These are phyloP conservation scores for Oenanthe melanoleuca DNA, from an alignment of 2,113 vertebrate species.

Conservation along the genomic window DNA sequence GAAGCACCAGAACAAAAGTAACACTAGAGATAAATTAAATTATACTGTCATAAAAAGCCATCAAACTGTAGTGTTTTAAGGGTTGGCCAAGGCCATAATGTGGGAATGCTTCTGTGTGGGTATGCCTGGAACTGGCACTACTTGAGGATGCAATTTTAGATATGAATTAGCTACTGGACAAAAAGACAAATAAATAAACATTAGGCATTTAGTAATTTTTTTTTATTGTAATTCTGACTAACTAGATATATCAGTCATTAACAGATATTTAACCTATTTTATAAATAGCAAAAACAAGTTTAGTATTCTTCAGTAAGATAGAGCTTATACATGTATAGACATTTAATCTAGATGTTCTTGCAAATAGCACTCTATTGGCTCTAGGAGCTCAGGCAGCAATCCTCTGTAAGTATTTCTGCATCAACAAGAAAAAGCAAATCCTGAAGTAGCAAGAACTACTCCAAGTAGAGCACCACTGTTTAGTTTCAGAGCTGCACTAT, in stretches of 20 bases:
- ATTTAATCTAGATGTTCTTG: background rate
- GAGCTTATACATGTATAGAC: background rate
- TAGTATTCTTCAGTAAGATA: background rate
- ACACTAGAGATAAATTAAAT: background rate
- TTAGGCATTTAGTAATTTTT: background rate
- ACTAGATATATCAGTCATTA: background rate
- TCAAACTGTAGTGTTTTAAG: background rate
- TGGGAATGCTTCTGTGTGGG: background rate
- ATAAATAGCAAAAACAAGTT: background rate
- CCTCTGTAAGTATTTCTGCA: background rate
- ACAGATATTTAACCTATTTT: background rate
- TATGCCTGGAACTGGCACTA: background rate
- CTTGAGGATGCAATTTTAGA: background rate
- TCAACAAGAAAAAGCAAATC: background rate
- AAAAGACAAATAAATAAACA: background rate
- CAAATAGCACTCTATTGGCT: background rate
- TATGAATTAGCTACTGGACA: background rate
- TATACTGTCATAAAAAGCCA: background rate
- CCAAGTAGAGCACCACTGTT: background rate
- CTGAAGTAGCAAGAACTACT: background rate
- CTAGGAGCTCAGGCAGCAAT: background rate
- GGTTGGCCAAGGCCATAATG: background rate
- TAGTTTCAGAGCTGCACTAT: background rate
- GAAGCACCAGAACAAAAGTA: background rate
- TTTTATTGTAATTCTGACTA: background rate